phyloP scores from a whole-genome alignment of 2,113 vertebrate genomes.

The Heliornis fulica region DNA sequence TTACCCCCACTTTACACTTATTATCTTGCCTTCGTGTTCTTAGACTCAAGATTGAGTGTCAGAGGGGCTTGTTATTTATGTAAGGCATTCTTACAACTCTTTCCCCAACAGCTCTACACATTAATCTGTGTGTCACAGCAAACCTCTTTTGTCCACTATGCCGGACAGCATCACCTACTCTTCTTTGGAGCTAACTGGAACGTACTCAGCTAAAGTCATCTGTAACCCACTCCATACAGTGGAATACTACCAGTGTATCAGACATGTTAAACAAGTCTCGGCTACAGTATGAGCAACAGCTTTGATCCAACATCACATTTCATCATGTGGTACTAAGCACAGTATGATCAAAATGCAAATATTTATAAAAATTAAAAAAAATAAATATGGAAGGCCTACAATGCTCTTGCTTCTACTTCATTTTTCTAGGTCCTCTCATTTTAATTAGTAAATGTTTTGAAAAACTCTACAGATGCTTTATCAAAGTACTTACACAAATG shows the following conservation, averaged over 20 bases:
- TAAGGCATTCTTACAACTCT: not conserved
- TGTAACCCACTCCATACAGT: not conserved
- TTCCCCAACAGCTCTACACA: not conserved
- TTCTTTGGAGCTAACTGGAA: not conserved
- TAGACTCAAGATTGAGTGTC: not conserved
- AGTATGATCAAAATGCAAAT: constrained; percentile 67
- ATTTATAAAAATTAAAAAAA: constrained; percentile 70
- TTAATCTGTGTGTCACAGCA: not conserved
- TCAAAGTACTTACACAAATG: constrained; percentile 42
- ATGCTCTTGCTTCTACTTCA: constrained; percentile 38
- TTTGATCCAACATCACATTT: constrained; percentile 60
- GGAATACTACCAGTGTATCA: not conserved
- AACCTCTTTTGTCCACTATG: not conserved
- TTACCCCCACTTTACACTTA: not conserved
- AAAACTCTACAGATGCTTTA: constrained; percentile 62
- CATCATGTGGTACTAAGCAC: constrained; percentile 56
- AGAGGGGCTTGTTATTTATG: not conserved
- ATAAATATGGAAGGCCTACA: not conserved
- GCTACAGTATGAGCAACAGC: not conserved
- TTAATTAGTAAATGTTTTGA: constrained; percentile 62
- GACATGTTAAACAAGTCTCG: constrained; percentile 24
- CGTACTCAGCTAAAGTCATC: not conserved
- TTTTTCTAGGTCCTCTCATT: constrained; percentile 47
- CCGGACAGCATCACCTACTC: not conserved
- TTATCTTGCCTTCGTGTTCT: not conserved